phyloP scores from a whole-genome alignment of 2,888 invertebrate genomes.

The Saturnia japonica region DNA sequence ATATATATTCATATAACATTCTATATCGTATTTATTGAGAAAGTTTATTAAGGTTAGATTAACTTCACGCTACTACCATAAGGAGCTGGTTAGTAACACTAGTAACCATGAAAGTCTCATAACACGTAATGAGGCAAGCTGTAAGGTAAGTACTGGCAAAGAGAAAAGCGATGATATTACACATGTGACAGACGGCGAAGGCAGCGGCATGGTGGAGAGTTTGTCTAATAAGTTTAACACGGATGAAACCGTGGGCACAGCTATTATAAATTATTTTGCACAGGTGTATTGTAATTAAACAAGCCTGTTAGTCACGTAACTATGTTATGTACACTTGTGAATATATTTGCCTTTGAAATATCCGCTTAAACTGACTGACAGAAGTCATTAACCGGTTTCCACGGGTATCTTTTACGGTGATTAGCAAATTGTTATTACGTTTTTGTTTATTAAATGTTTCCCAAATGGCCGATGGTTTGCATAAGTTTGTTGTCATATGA shows the following conservation, averaged over 20 bases:
- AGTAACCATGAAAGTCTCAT: too few relatives aligned
- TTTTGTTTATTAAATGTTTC: background rate
- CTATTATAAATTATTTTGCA: background rate
- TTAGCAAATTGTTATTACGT: background rate
- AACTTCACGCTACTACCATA: too few relatives aligned
- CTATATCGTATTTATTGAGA: too few relatives aligned
- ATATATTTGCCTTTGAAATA: slow-evolving; percentile 3
- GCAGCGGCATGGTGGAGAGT: too few relatives aligned
- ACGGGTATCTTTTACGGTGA: slow-evolving; percentile 1
- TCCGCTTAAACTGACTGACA: background rate
- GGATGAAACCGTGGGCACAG: background rate
- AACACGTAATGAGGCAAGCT: too few relatives aligned
- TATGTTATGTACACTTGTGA: background rate
- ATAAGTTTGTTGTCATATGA: background rate
- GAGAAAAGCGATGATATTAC: too few relatives aligned
- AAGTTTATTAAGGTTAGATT: too few relatives aligned
- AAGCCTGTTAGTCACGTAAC: background rate
- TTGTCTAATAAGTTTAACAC: too few relatives aligned
- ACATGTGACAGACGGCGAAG: too few relatives aligned
- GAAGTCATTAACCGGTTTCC: slow-evolving; percentile 2
- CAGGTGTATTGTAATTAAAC: background rate
- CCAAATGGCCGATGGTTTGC: background rate
- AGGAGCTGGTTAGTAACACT: too few relatives aligned
- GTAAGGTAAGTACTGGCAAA: too few relatives aligned
- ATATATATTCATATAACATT: too few relatives aligned